These are phyloP conservation scores for Prosopocoilus inquinatus DNA, from an alignment of 2,888 invertebrate species.

Conservation along the genomic window DNA sequence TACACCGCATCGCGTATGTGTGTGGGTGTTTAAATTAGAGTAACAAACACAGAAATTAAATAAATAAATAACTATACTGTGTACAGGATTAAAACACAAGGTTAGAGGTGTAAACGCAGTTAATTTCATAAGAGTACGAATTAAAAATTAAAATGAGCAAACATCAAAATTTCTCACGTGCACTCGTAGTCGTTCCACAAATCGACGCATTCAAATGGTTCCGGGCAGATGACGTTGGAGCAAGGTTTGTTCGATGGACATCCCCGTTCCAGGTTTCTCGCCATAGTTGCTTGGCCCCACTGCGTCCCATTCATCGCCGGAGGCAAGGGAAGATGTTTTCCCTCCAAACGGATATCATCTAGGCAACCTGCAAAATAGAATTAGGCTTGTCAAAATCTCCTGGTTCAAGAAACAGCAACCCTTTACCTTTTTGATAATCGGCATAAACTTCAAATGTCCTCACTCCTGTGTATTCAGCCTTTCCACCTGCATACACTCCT, in stretches of 20 bases:
- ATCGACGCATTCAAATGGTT: constrained; percentile 92
- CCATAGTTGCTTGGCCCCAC: constrained; percentile 95
- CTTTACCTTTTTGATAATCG: constrained; percentile 85
- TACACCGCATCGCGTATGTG: neutral
- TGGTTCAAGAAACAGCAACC: constrained; percentile 1
- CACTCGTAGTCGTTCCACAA: constrained; percentile 98
- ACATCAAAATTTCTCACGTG: constrained; percentile 72
- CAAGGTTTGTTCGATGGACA: constrained; percentile 96
- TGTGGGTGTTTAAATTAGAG: too few species aligned
- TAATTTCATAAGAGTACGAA: neutral
- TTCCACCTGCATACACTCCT: constrained; percentile 93
- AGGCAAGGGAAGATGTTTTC: constrained; percentile 90
- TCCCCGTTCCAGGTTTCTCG: constrained; percentile 84
- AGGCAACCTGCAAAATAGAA: constrained; percentile 63
- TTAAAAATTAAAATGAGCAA: neutral
- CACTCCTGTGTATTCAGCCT: constrained; percentile 92
- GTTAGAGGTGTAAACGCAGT: neutral
- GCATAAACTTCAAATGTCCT: constrained; percentile 92
- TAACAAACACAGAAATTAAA: too few species aligned
- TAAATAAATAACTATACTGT: too few species aligned
- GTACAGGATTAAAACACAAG: too few species aligned
- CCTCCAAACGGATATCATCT: constrained; percentile 85
- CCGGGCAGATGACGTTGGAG: constrained; percentile 89
- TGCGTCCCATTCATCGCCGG: constrained; percentile 94
- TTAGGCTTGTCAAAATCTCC: constrained; percentile 4